Base-by-base conservation (phyloP, 2,797 vertebrate species). In the Schizopygopsis pylzovi region DNA sequence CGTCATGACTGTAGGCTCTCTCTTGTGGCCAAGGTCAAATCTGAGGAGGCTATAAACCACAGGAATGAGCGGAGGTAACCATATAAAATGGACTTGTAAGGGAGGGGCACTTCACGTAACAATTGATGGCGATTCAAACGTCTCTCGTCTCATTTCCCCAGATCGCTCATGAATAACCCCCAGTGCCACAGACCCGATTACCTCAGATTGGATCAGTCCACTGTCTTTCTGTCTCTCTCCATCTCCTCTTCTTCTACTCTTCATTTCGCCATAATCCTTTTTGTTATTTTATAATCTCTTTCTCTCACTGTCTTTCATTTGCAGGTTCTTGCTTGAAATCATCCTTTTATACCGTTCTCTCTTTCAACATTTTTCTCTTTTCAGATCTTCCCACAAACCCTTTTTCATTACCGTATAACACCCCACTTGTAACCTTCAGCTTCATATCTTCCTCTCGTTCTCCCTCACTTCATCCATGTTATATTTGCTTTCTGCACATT, bases 301-400 rank as follows among this genome's bases (percentile, higher is more conserved):
- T 91, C 91, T 93, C 90, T 88, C 73, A 82, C 91, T 39, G 82
- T 88, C 90, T 88, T 89, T 88, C 73, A 71, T 79, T 71, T 79
- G 76, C 83, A 70, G 75, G 49, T 86, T 87, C 89, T 84, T 91
- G 87, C 90, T 90, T 88, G 41, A 43, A 41, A 79, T 83, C 2
- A 41, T 85, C 72, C 41, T 49, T 82, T 85, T 89, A 85, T 89
- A 43, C 41, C 28, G 3, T 85, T 47, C 25, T 39, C 41, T 72
- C 59, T 84, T 90, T 86, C 89, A 92, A 82, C 79, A 77, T 85
- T 88, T 82, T 43, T 73, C 68, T 84, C 47, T 71, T 52, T 87
- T 76, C 76, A 78, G 67, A 68, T 22, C 72, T 89, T 76, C 68
- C 49, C 54, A n/a, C 76, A 75, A 82, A 86, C 28, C 45, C 47